These are phyloP conservation scores for Lingula anatina DNA, from an alignment of 2,888 invertebrate species.

Conservation along the genomic window DNA sequence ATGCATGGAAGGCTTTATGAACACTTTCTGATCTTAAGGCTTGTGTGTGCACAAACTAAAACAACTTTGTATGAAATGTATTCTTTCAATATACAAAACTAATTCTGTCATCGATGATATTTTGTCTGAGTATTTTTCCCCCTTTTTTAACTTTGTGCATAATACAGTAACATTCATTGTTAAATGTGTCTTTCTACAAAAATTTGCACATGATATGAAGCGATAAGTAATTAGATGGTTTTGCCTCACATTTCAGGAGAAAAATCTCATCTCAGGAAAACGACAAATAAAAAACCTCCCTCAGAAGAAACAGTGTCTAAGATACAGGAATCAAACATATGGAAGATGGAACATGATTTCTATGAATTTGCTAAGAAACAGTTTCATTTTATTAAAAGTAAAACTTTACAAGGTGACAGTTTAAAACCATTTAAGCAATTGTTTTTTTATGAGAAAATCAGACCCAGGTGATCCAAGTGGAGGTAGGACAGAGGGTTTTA, in stretches of 20 bases:
- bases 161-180: too few relatives aligned
- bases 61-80: too few relatives aligned
- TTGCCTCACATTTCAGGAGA: constrained; percentile 54
- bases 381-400: constrained; percentile 79
- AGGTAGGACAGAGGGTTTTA: neutral
- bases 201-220: too few relatives aligned
- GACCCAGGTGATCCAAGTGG: constrained; percentile 69
- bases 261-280: constrained; percentile 89
- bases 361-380: constrained; percentile 82
- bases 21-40: too few relatives aligned
- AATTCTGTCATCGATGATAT: too few relatives aligned
- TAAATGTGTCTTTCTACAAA: too few relatives aligned
- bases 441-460: constrained; percentile 89
- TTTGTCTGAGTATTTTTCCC: too few relatives aligned
- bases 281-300: constrained; percentile 83
- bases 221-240: neutral
- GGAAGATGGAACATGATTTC: constrained; percentile 94
- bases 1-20: too few relatives aligned
- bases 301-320: constrained; percentile 71
- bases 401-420: constrained; percentile 53
- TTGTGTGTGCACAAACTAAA: too few relatives aligned
- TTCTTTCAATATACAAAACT: too few relatives aligned
- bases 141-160: too few relatives aligned
- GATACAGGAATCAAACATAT: constrained; percentile 76
- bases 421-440: constrained; percentile 49